phyloP scores from a whole-genome alignment of 2,113 vertebrate genomes.

The Oreochromis spilurus region DNA sequence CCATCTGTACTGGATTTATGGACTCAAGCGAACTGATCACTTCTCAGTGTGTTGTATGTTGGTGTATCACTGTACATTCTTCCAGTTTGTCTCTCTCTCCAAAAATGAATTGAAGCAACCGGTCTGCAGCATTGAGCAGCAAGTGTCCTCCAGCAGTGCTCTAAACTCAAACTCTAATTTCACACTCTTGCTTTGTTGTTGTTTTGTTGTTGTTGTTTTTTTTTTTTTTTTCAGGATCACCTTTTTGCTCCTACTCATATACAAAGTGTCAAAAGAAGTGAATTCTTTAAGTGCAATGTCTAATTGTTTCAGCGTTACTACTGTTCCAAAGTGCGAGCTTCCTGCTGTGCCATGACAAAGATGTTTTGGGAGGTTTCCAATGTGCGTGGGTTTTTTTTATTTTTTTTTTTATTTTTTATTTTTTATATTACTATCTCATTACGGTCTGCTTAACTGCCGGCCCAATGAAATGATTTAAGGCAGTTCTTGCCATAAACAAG shows the following conservation, averaged over 20 bases:
- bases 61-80: slow-evolving; percentile 19
- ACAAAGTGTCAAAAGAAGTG: slow-evolving; percentile 56
- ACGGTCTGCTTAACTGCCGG: not conserved
- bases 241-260: not conserved
- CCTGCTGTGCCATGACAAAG: slow-evolving; percentile 61
- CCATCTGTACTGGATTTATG: slow-evolving; percentile 29
- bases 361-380: not conserved
- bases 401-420: not conserved
- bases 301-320: slow-evolving; percentile 13
- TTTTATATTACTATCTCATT: not conserved
- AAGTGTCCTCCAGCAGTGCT: slow-evolving; percentile 24
- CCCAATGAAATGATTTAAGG: not conserved
- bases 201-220: not conserved
- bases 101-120: not conserved
- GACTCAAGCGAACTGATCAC: slow-evolving; percentile 11
- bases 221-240: not conserved
- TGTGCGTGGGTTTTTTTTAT: not conserved
- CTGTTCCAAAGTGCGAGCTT: slow-evolving; percentile 62
- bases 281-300: slow-evolving; percentile 53
- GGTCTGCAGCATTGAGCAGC: slow-evolving; percentile 22
- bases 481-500: not conserved
- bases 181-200: not conserved
- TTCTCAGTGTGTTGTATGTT: slow-evolving; percentile 29
- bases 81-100: not conserved
- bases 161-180: slow-evolving; percentile 1